Evolutionary conservation across 2,888 invertebrate species (phyloP).

Genomic region (Brachyopa scutellaris): DNA sequence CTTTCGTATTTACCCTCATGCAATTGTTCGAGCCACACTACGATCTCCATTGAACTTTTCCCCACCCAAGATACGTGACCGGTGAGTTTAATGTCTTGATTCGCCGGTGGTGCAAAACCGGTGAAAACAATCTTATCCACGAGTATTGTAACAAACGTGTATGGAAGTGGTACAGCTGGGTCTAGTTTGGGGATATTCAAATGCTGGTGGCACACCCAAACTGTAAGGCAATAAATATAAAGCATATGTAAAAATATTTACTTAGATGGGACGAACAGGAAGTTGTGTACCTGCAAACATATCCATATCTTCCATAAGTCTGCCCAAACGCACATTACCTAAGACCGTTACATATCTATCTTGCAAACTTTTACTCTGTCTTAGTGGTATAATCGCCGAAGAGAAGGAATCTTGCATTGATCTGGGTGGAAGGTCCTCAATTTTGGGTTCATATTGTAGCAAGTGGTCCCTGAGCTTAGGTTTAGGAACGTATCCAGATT

Average conservation of each 20-base stretch:
- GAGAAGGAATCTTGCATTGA: constrained; percentile 87
- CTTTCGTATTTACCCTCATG: constrained; percentile 83
- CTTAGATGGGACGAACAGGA: too few species aligned
- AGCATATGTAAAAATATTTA: too few species aligned
- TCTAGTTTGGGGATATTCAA: constrained; percentile 85
- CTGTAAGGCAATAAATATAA: too few species aligned
- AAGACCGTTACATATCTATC: constrained; percentile 86
- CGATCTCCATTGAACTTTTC: constrained; percentile 87
- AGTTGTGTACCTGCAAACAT: constrained; percentile 86
- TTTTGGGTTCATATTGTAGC: constrained; percentile 83
- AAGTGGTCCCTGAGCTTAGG: constrained; percentile 83
- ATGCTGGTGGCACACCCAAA: constrained; percentile 86
- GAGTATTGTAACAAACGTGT: constrained; percentile 88
- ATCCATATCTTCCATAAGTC: constrained; percentile 90
- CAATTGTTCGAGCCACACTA: constrained; percentile 87
- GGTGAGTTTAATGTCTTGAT: constrained; percentile 86
- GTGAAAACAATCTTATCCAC: constrained; percentile 88
- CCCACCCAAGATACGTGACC: constrained; percentile 91
- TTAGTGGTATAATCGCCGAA: constrained; percentile 86
- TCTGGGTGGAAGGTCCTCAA: constrained; percentile 85
- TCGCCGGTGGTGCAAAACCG: constrained; percentile 82
- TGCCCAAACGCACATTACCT: constrained; percentile 86
- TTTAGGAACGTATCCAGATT: constrained; percentile 82
- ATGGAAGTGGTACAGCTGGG: constrained; percentile 83
- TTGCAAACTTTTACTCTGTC: constrained; percentile 83